Conservation (phyloP, 1,140 invertebrate species). For the Cydia strobilella region DNA sequence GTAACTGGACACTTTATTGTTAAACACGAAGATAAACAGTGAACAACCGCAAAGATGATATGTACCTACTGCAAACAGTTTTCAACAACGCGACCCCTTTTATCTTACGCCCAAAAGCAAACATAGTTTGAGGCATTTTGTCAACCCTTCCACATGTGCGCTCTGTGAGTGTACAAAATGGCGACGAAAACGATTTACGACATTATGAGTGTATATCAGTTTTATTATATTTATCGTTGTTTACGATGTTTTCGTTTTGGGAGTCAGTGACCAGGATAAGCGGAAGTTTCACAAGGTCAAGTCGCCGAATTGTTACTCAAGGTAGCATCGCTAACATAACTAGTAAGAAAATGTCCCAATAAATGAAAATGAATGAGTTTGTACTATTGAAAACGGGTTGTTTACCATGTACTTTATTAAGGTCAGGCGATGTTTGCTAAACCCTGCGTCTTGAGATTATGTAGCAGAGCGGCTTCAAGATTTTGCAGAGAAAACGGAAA, state of each 20-base stretch:
- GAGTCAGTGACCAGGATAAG: slow-evolving; percentile 16
- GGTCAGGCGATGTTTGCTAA: too few species aligned
- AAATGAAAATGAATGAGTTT: too few species aligned
- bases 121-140: slow-evolving; percentile 18
- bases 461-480: too few species aligned
- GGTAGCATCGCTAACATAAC: neutral
- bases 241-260: neutral
- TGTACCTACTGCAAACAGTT: neutral
- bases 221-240: slow-evolving; percentile 16
- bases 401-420: too few species aligned
- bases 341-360: neutral
- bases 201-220: neutral
- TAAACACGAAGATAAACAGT: too few species aligned
- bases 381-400: too few species aligned
- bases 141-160: slow-evolving; percentile 20
- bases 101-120: neutral
- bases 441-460: too few species aligned
- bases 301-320: neutral
- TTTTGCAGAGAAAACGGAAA: neutral
- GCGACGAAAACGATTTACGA: neutral
- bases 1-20: too few species aligned
- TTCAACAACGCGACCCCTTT: neutral
- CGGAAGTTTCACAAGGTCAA: neutral
- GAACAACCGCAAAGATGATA: too few species aligned
- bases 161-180: neutral